Evolutionary conservation across 2,888 invertebrate species (phyloP), one percentile per base, ranked within the genome.

Genomic region (Drosophila picticornis): DNA sequence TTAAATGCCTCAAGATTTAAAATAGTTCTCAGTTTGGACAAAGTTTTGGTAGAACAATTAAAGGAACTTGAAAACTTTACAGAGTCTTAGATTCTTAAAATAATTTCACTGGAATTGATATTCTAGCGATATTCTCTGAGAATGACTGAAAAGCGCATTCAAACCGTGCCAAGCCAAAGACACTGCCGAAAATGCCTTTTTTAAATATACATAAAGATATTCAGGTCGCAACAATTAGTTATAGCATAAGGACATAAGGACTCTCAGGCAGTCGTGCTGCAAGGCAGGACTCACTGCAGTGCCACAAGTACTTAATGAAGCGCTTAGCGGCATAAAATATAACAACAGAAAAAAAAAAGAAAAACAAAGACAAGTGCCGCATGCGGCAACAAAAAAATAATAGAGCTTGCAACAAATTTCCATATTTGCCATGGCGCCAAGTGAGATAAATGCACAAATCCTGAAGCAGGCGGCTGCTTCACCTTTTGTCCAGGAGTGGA

Each of bases 221-320:
- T 82, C 73, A 75, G 80, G 76, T 77, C 74, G 79, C 81, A 77
- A 75, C 84, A 91, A 89, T 91, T 84, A 92, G 86, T 91, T 89
- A 84, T 83, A 80, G 75, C 82, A 81, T 71, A 82, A 83, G 88
- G 84, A 83, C 80, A 71, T 66, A 63, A 90, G 80, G 72, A 72
- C 80, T 57, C 88, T 73, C 61, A 52, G 57, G 50, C 65, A 61
- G 72, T 56, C 63, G 46, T 46, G 46, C 46, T 46, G 27, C 46
- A 9, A 2, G 46, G 46, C 25, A 69, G 81, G 67, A 83, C 62
- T 62, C 65, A 67, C 75, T 66, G 74, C 75, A 80, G 70, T 60
- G 67, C 72, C 70, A 57, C 59, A 80, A 84, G 90, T 82, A 82
- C 82, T 90, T 88, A 91, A 90, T 89, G 82, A 87, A 91, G 85